Evolutionary conservation across 2,888 invertebrate genomes (phyloP).

Genomic region (Tachystola acroxantha): DNA sequence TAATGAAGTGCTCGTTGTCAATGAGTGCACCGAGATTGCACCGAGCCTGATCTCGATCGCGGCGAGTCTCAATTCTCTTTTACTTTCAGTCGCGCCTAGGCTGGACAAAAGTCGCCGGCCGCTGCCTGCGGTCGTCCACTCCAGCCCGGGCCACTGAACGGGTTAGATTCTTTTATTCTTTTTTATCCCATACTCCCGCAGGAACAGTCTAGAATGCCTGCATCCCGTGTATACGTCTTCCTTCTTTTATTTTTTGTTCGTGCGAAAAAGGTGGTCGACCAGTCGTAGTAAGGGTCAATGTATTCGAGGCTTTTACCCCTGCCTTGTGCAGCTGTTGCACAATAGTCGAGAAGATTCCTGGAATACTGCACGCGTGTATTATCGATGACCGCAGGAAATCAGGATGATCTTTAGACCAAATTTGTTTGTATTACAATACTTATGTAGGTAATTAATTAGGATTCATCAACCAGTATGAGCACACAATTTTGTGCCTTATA

Average conservation of each 20-base stretch:
- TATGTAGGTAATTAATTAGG: no score
- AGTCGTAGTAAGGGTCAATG: conserved; percentile 59
- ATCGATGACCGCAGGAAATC: conserved; percentile 28
- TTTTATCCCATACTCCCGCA: conserved; percentile 44
- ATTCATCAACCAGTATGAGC: no score
- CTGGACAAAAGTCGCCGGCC: conserved; percentile 35
- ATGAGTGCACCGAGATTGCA: conserved; percentile 30
- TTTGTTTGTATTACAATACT: no score
- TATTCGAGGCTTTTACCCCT: conserved; percentile 65
- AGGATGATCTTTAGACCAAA: conserved; percentile 13
- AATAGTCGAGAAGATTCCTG: conserved; percentile 63
- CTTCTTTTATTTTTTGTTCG: conserved; percentile 69
- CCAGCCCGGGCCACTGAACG: conserved; percentile 55
- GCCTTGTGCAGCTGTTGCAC: conserved; percentile 66
- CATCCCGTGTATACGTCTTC: conserved; percentile 54
- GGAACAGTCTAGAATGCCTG: conserved; percentile 55
- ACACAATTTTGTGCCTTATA: no score
- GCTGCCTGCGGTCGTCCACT: conserved; percentile 40
- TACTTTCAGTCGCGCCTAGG: conserved; percentile 40
- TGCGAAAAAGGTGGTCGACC: conserved; percentile 63
- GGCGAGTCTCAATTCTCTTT: conserved; percentile 38
- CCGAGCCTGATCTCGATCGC: conserved; percentile 22
- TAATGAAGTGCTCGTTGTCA: conserved; percentile 27
- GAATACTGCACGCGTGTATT: conserved; percentile 43
- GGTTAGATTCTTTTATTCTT: conserved; percentile 52